Conservation (phyloP, 2,113 vertebrate species). For the Syngnathoides biaculeatus region DNA sequence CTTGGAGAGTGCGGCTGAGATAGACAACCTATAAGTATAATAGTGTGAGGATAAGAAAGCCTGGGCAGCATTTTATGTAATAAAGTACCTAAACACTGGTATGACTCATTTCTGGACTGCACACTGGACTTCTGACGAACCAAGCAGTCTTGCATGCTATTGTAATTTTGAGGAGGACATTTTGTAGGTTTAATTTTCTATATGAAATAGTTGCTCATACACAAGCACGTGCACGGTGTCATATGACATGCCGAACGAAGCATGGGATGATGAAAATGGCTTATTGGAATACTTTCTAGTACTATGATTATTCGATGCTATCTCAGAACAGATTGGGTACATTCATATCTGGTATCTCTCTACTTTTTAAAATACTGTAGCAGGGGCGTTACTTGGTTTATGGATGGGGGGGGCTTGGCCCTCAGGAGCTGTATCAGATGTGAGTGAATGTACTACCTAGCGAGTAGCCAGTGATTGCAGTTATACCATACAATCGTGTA, state of each 20-base stretch:
- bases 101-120: conserved; percentile 49
- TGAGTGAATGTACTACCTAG: too few relatives aligned
- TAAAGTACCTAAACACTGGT: conserved; percentile 59
- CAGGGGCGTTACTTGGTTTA: too few relatives aligned
- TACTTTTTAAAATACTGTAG: too few relatives aligned
- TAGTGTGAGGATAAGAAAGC: conserved; percentile 68
- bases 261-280: not conserved
- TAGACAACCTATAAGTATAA: conserved; percentile 70
- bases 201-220: not conserved
- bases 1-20: conserved; percentile 72
- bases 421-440: too few relatives aligned
- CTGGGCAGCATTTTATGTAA: conserved; percentile 58
- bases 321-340: too few relatives aligned
- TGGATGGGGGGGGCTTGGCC: too few relatives aligned
- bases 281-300: not conserved
- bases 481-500: too few relatives aligned
- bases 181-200: not conserved
- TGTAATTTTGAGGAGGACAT: conserved; percentile 3
- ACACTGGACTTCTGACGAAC: conserved; percentile 37
- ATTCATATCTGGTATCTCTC: too few relatives aligned
- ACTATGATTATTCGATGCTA: too few relatives aligned
- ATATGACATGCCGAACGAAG: not conserved
- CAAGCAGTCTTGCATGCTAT: conserved; percentile 41
- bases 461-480: too few relatives aligned
- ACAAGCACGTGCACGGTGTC: not conserved